These are phyloP conservation scores for Aphis craccivora DNA, from an alignment of 1,140 invertebrate species.

Conservation along the genomic window DNA sequence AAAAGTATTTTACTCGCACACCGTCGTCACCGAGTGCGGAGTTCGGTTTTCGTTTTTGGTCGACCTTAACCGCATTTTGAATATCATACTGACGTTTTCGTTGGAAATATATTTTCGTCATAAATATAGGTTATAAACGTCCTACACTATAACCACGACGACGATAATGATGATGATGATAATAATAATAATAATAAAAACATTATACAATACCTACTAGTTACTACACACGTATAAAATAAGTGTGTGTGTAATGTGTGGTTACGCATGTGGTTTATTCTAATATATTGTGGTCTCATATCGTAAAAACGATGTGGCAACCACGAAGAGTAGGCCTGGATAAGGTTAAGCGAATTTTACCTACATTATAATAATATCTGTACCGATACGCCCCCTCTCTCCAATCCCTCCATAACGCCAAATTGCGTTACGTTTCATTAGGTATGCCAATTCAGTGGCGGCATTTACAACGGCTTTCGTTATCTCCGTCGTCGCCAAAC, in stretches of 20 bases:
- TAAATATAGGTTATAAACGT: not conserved
- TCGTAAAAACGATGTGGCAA: not conserved
- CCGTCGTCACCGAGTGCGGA: not conserved
- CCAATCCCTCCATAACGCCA: not conserved
- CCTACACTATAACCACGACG: no score
- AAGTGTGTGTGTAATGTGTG: not conserved
- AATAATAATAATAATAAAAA: not conserved
- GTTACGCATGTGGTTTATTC: not conserved
- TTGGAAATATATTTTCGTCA: not conserved
- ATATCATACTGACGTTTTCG: not conserved
- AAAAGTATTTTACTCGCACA: not conserved
- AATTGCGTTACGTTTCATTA: conserved; percentile 29
- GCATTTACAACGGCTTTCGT: not conserved
- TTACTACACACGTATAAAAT: not conserved
- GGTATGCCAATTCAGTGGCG: not conserved
- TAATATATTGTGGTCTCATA: not conserved
- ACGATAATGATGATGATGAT: no score
- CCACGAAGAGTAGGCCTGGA: not conserved
- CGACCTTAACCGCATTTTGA: not conserved
- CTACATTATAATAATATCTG: not conserved
- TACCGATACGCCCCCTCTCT: not conserved
- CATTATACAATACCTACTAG: not conserved
- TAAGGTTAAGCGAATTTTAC: conserved; percentile 15
- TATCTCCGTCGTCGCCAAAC: not conserved
- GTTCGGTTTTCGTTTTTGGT: not conserved